A percentile compares a stretch with the other conserved stretches of the same genome.
phyloP scores from a whole-genome alignment of 2,113 vertebrate species.

The Lophochroa leadbeateri region DNA sequence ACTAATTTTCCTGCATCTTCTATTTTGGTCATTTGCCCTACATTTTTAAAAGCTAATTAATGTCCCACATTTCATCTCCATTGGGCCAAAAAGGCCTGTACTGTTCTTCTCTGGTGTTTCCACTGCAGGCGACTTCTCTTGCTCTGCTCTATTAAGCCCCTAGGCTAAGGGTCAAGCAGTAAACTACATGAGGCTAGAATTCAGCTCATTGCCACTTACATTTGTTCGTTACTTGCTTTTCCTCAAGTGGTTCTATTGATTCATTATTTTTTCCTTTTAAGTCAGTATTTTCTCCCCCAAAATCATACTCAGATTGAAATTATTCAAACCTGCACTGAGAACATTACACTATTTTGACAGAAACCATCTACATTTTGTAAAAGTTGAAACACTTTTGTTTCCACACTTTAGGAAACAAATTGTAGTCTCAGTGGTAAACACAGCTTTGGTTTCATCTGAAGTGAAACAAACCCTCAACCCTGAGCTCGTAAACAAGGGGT shows the following conservation, averaged over 20 bases:
- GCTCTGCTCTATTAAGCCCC: not conserved
- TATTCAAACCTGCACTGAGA: not conserved
- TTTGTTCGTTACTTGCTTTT: not conserved
- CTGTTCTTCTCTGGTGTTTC: not conserved
- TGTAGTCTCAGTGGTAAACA: not conserved
- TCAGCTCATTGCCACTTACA: not conserved
- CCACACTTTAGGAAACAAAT: not conserved
- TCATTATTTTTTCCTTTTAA: not conserved
- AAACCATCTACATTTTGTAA: not conserved
- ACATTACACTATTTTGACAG: not conserved
- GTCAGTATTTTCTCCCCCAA: not conserved
- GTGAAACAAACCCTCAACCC: not conserved
- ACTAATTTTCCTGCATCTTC: conserved; percentile 52
- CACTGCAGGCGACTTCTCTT: not conserved
- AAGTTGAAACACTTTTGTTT: not conserved
- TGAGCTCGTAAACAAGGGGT: not conserved
- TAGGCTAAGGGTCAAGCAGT: not conserved
- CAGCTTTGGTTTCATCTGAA: not conserved
- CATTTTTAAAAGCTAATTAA: conserved; percentile 23
- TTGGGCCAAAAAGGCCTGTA: not conserved
- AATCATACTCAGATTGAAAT: not conserved
- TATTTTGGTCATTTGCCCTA: conserved; percentile 60
- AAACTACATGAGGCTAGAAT: not conserved
- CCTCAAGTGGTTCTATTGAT: not conserved
- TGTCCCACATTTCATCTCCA: not conserved